Percentiles rank a stretch among this genome's conserved stretches.
Conservation (phyloP, 2,113 vertebrate species). For the Turdus rufiventris region DNA sequence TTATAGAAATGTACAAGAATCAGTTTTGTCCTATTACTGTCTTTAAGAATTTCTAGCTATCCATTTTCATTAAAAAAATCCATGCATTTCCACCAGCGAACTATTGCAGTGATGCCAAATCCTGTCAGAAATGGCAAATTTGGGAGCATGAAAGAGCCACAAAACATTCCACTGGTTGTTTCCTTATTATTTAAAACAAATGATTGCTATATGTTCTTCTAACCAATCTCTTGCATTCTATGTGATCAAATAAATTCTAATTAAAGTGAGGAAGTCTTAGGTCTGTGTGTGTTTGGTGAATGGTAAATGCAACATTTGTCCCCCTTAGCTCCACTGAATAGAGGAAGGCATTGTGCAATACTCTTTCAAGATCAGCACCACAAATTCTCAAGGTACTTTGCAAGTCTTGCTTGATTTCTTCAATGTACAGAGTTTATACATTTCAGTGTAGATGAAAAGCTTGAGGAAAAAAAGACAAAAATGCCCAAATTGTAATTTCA, state of each 20-base stretch:
- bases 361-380: not conserved
- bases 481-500: not conserved
- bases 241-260: not conserved
- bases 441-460: not conserved
- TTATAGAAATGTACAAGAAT: not conserved
- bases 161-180: not conserved
- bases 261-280: not conserved
- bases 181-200: not conserved
- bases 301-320: not conserved
- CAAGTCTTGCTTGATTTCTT: not conserved
- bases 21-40: not conserved
- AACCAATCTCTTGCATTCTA: not conserved
- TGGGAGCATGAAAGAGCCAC: not conserved
- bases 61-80: not conserved
- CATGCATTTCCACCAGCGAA: not conserved
- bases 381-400: not conserved
- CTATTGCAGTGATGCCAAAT: not conserved
- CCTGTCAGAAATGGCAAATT: not conserved
- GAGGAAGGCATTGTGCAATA: not conserved
- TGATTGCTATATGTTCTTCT: not conserved
- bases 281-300: not conserved
- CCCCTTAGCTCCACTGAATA: not conserved
- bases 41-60: not conserved
- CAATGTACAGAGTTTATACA: not conserved
- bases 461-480: not conserved